Evolutionary conservation across 2,888 invertebrate genomes (phyloP), one percentile per base, ranked within the genome.

Genomic region (Habrosyne pyritoides): DNA sequence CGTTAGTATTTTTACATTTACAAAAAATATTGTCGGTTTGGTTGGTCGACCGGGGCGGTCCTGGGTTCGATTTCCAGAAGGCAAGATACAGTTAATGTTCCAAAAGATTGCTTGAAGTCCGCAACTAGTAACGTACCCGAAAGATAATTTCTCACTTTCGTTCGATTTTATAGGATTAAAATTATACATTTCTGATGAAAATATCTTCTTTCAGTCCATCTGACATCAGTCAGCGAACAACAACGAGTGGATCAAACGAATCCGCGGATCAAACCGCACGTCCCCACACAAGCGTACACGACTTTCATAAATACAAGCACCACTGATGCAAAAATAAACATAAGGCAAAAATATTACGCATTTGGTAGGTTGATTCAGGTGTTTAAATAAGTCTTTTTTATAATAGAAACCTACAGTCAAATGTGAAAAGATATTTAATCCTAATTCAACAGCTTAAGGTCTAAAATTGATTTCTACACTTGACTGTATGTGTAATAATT

Each of bases 261-360:
- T 83, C 67, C 36, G 93, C 84, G 52, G 94, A 90, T 84, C 93
- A 84, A 28, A 77, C 69, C 53, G 89, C 88, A 58, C 83, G 94
- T 0, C 93, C 93, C 4, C 84, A 79, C 80, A 93, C 94, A 58
- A 83, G 91, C 76, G 91, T 64, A 14, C 63, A 63, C n/a, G 47
- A 65, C 7, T 68, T 71, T 50, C 67, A 70, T 53, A 73, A 72
- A 46, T 69, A 67, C 26, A 62, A 69, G 52, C 69, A 69, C 50
- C 65, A 47, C 18, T 28, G 7, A 42, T 22, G 10, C 12, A 21
- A 22, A 24, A 18, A 10, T n/a, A 22, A 57, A 67, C 60, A 59
- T n/a, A n/a, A n/a, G n/a, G n/a, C 33, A 6, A n/a, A 33, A 60
- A 54, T 47, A 47, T 47, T n/a, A 22, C n/a, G n/a, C n/a, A 21